phyloP scores from a whole-genome alignment of 2,888 invertebrate genomes.

The Strigamia crassipes region DNA sequence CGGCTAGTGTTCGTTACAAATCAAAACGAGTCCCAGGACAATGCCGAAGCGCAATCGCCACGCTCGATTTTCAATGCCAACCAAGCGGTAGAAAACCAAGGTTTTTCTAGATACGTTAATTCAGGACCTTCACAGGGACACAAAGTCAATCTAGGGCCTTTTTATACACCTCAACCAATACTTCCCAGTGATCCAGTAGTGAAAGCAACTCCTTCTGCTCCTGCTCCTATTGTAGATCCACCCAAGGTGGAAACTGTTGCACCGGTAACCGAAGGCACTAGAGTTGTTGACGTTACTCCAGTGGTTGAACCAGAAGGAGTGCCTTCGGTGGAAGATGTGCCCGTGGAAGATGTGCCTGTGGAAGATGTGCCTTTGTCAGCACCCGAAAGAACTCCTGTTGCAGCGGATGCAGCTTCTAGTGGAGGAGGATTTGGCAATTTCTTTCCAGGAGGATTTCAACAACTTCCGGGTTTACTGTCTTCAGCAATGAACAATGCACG shows the following conservation, averaged over 20 bases:
- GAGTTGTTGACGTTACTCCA: background rate
- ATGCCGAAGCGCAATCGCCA: background rate
- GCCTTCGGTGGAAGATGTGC: background rate
- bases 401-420: background rate
- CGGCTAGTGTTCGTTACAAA: conserved; percentile 38
- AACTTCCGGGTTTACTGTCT: background rate
- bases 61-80: conserved; percentile 1
- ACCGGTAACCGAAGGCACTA: background rate
- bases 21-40: background rate
- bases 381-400: background rate
- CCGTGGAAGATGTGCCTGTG: background rate
- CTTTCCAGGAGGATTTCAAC: background rate
- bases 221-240: background rate
- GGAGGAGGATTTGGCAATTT: background rate
- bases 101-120: background rate
- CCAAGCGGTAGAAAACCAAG: background rate
- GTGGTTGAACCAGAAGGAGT: background rate
- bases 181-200: background rate
- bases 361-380: background rate
- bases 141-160: background rate
- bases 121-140: background rate
- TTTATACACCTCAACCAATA: conserved; percentile 25
- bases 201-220: background rate
- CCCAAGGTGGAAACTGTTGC: background rate
- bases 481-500: background rate